Percentiles rank a stretch among this genome's conserved stretches.
Conservation (phyloP, 2,888 invertebrate genomes). For the Conomelus anceps region DNA sequence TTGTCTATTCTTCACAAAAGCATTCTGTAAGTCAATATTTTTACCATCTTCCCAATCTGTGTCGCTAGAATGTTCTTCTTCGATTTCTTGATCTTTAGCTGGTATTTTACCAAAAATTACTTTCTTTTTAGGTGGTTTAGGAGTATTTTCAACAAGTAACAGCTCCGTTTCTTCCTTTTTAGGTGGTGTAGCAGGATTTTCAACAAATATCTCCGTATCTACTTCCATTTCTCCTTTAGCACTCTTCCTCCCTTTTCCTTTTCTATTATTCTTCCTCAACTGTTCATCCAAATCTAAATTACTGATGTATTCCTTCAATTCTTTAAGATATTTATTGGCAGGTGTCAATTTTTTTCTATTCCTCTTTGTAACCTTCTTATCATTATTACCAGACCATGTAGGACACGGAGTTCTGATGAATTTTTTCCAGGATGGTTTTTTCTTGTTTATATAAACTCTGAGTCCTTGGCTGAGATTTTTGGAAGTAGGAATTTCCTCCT, state of each 20-base stretch:
- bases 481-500: no score
- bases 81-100: background rate
- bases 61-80: background rate
- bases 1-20: background rate
- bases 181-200: no score
- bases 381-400: background rate
- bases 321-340: background rate
- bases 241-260: background rate
- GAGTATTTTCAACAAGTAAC: no score
- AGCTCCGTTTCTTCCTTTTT: no score
- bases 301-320: background rate
- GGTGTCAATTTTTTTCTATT: no score
- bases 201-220: no score
- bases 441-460: background rate
- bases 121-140: no score
- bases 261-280: background rate
- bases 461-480: background rate
- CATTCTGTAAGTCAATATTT: background rate
- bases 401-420: background rate
- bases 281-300: background rate
- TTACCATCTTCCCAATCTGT: background rate
- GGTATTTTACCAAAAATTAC: no score
- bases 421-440: background rate
- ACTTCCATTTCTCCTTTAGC: background rate
- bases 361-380: background rate